Conservation (phyloP, 2,888 invertebrate genomes). For the Drosophila melanosoma region DNA sequence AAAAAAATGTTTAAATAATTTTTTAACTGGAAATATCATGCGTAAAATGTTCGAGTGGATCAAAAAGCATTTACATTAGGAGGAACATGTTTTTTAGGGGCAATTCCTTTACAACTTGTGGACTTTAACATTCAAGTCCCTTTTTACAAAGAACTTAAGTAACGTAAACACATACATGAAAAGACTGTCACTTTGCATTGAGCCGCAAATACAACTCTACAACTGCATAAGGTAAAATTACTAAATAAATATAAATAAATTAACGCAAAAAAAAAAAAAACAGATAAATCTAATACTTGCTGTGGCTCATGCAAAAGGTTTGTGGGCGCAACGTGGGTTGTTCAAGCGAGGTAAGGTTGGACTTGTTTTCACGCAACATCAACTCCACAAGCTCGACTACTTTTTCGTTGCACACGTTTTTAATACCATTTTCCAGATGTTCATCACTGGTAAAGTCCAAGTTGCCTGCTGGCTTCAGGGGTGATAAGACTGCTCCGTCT, state of each 20-base stretch:
- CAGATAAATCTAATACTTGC: conserved; percentile 84
- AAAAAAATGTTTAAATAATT: neutral
- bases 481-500: conserved; percentile 83
- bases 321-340: conserved; percentile 72
- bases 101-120: neutral
- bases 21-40: conserved; percentile 1
- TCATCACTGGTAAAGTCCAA: conserved; percentile 86
- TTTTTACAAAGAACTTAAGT: neutral
- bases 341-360: conserved; percentile 76
- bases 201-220: conserved; percentile 12
- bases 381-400: conserved; percentile 80
- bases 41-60: neutral
- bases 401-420: conserved; percentile 65
- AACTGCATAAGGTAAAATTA: conserved; percentile 26
- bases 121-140: neutral
- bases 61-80: conserved; percentile 7
- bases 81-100: neutral
- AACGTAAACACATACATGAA: conserved; percentile 15
- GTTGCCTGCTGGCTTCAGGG: conserved; percentile 84
- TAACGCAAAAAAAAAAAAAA: conserved; percentile 54
- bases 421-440: conserved; percentile 85
- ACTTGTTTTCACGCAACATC: conserved; percentile 79
- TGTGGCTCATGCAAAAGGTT: conserved; percentile 83
- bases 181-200: conserved; percentile 27
- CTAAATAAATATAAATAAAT: conserved; percentile 37